Conservation (phyloP, 1,140 invertebrate genomes). For the Drosophila malerkotliana region DNA sequence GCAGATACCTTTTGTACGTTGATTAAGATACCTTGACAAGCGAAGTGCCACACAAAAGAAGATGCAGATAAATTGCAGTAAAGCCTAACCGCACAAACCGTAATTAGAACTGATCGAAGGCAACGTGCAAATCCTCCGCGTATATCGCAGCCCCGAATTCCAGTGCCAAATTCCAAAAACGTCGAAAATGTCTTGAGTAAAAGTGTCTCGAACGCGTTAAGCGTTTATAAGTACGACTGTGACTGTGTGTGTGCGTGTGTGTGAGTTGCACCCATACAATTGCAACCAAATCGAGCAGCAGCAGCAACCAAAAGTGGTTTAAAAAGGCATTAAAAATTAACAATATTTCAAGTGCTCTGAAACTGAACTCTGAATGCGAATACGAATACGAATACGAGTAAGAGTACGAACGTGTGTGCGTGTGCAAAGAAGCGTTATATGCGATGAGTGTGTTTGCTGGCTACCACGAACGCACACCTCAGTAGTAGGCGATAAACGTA, state of each 20-base stretch:
- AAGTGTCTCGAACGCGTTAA: conserved; percentile 69
- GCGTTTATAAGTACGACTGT: conserved; percentile 11
- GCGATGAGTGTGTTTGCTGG: conserved; percentile 8
- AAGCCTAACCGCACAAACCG: conserved; percentile 16
- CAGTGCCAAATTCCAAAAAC: conserved; percentile 35
- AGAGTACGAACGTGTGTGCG: conserved; percentile 14
- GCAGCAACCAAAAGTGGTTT: conserved; percentile 60
- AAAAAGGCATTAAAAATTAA: conserved; percentile 70
- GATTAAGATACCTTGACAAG: conserved; percentile 80
- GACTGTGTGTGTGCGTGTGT: conserved; percentile 13
- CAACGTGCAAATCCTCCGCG: conserved; percentile 24
- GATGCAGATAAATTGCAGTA: conserved; percentile 49
- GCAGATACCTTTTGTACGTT: conserved; percentile 83
- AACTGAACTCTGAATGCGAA: conserved; percentile 51
- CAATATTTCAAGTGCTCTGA: conserved; percentile 67
- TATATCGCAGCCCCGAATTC: conserved; percentile 23
- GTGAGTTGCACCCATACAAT: conserved; percentile 29
- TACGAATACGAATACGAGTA: conserved; percentile 13
- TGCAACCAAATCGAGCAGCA: conserved; percentile 13
- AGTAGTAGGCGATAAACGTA: conserved; percentile 29
- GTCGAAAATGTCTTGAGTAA: conserved; percentile 72
- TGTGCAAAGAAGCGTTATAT: conserved; percentile 64
- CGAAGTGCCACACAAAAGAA: conserved; percentile 54
- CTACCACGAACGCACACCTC: conserved; percentile 12
- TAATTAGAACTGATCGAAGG: conserved; percentile 17